Evolutionary conservation across 2,113 vertebrate genomes (phyloP).

Genomic region (Clarias batrachus): DNA sequence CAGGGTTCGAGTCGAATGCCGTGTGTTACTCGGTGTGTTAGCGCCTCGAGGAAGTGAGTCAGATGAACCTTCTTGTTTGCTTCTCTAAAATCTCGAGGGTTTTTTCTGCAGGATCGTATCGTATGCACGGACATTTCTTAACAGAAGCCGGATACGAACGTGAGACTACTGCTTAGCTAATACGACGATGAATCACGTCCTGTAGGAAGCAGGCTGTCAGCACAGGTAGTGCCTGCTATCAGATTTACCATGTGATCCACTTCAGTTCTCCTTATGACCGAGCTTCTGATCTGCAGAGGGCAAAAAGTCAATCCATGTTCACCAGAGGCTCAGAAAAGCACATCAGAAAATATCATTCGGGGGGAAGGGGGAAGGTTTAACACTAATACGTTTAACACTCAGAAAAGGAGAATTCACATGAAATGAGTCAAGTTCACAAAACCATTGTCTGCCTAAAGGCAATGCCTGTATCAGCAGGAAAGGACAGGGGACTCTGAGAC

Average conservation of each 20-base stretch:
- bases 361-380: too few species aligned
- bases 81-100: not conserved
- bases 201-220: constrained; percentile 36
- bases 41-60: not conserved
- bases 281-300: not conserved
- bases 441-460: not conserved
- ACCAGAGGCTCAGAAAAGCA: not conserved
- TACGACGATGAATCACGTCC: constrained; percentile 43
- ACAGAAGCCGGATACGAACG: constrained; percentile 28
- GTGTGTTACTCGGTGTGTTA: too few species aligned
- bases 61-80: not conserved
- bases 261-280: constrained; percentile 23
- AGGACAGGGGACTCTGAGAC: not conserved
- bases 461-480: constrained; percentile 36
- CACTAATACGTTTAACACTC: too few species aligned
- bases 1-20: too few species aligned
- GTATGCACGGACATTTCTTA: not conserved
- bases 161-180: constrained; percentile 28
- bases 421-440: not conserved
- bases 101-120: not conserved
- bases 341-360: not conserved
- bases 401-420: not conserved
- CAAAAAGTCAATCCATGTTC: not conserved
- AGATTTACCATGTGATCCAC: constrained; percentile 24
- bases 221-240: constrained; percentile 25